Base-by-base conservation (phyloP, 1,140 invertebrate genomes). In the Sitobion miscanthi region DNA sequence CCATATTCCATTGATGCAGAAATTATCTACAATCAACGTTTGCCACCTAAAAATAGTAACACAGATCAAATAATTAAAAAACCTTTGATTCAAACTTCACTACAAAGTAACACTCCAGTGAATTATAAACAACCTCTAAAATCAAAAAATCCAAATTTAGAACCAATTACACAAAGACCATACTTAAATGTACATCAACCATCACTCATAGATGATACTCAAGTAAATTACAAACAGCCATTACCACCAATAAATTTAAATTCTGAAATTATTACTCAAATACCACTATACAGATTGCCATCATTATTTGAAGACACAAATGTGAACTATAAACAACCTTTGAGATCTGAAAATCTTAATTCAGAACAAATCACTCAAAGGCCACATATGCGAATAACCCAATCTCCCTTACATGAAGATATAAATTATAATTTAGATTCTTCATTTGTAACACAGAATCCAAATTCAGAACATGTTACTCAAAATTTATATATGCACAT, bases 41-140 rank as follows among this genome's bases (percentile, higher is more conserved):
- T 93, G 54, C 69, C 90, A 9, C 38, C 38, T 23, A 83, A 69
- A 38, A 49, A 69, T 69, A n/a, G 62, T 62, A 62, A 85, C 30
- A 52, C 14, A 9, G 91, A 93, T 30, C 35, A 93, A 86, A 52
- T 57, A 54, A 38, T 47, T 21, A 83, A 86, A 62, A 90, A 90
- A 69, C 89, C 54, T 45, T 90, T 47, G 8, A 30, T 45, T 30
- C 82, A 52, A 83, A 57, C 49, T 85, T 54, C 91, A 85, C 38
- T 86, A 42, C 94, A 95, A 2, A 94, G 94, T 47, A 96, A 96
- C 83, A 95, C 95, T 47, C 94, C 94, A 0, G 95, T 96, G 1
- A 96, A 96, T 94, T 96, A 96, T 94, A 95, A 95, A 20, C 94
- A 95, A 83, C 96, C 96, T 14, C 87, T 95, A 92, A 96, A 96